phyloP scores from a whole-genome alignment of 2,797 vertebrate species.

The Sebastes minor region DNA sequence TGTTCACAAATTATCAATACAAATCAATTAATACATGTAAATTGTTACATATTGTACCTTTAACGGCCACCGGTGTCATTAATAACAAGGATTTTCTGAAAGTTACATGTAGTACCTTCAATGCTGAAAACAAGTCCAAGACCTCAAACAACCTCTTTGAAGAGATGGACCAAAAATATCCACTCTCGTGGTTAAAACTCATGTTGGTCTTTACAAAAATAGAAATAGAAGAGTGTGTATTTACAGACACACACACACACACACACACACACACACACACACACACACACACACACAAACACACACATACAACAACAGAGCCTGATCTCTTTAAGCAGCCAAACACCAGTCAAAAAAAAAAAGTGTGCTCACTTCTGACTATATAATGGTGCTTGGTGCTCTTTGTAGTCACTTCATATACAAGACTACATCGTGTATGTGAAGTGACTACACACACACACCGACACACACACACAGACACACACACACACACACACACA shows the following conservation, averaged over 20 bases:
- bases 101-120: too few relatives aligned
- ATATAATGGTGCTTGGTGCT: slow-evolving; percentile 11
- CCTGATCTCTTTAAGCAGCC: too few relatives aligned
- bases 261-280: too few relatives aligned
- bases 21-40: too few relatives aligned
- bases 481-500: not conserved
- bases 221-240: not conserved
- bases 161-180: not conserved
- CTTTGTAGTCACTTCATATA: slow-evolving; percentile 13
- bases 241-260: too few relatives aligned
- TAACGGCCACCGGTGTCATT: too few relatives aligned
- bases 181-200: not conserved
- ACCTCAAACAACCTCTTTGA: not conserved
- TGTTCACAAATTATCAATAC: accelerated
- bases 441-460: not conserved
- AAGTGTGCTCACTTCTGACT: not conserved
- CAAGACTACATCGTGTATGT: not conserved
- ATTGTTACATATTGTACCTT: too few relatives aligned
- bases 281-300: not conserved
- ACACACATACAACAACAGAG: not conserved
- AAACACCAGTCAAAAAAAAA: not conserved
- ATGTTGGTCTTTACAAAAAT: not conserved
- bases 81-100: too few relatives aligned
- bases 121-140: not conserved
- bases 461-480: not conserved